Base-by-base conservation (phyloP, 2,888 invertebrate genomes). In the Pyrrhia umbra region DNA sequence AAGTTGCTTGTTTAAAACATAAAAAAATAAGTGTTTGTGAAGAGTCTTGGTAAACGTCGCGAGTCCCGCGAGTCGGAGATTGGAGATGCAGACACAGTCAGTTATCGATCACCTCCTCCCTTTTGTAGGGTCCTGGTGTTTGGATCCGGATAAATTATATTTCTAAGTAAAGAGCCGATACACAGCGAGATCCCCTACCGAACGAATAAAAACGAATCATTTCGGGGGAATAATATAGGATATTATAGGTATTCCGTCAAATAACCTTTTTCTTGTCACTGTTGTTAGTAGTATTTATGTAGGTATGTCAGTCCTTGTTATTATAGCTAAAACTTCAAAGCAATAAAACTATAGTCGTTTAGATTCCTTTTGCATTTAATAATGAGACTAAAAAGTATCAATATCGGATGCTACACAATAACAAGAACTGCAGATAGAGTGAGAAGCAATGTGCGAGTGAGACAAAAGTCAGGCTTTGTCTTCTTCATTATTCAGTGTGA, bases 401-500 rank as follows among this genome's bases (percentile, higher is more conserved):
- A 62, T 57, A 58, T 21, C 37, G 37, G 25, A 61, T 9, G 23
- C 30, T 6, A 23, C 56, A 57, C 21, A 50, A 45, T 39, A 66
- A 52, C 23, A 58, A 65, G 37, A 66, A 66, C 3, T 60, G 64
- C 47, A 61, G 51, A 68, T 55, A 43, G 63, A 72, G 63, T 43
- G 66, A 75, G 72, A 77, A 57, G 45, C 18, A 18, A 2, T 30
- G 85, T 77, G 79, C 46, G 79, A 86, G 78, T 21, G 80, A 64
- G 85, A 82, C 60, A 55, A 57, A 43, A 64, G 42, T 54, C 61
- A 54, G 68, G 74, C 78, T 79, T 81, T 80, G 80, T 84, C 82
- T 80, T 68, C 64, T 90, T 85, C 84, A 89, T 89, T 88, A 89
- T 90, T 89, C 86, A 87, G 77, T 77, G 79, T 83, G 85, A 85